Evolutionary conservation across 1,140 invertebrate species (phyloP).

Genomic region (Zelostemma sp.): DNA sequence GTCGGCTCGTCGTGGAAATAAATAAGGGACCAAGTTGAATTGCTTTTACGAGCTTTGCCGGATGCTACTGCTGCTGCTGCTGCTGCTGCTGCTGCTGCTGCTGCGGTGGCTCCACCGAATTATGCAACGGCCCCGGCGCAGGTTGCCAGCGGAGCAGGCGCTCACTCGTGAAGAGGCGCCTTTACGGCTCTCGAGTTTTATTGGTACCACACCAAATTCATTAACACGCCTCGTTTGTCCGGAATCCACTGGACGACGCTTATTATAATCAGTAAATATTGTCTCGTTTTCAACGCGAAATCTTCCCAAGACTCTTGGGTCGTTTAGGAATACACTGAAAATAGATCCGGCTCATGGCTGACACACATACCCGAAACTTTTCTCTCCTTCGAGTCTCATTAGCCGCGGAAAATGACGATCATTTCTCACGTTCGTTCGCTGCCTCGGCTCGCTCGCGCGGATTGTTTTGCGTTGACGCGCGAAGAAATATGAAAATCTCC

Average conservation of each 20-base stretch:
- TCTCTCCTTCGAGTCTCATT: background rate
- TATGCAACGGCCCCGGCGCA: slow-evolving; percentile 30
- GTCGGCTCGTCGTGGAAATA: slow-evolving; percentile 15
- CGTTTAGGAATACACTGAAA: too few species aligned
- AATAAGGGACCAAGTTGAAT: slow-evolving; percentile 20
- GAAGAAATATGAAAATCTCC: slow-evolving; percentile 3
- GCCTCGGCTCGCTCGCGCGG: too few species aligned
- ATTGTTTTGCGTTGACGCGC: background rate
- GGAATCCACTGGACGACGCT: slow-evolving; percentile 39
- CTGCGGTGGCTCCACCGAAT: slow-evolving; percentile 13
- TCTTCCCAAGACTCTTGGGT: too few species aligned
- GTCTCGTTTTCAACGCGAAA: background rate
- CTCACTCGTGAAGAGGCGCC: slow-evolving; percentile 54
- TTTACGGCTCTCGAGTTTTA: slow-evolving; percentile 53
- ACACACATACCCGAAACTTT: background rate
- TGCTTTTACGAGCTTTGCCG: slow-evolving; percentile 35
- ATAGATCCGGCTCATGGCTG: background rate
- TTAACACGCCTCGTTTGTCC: slow-evolving; percentile 58
- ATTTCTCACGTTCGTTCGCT: background rate
- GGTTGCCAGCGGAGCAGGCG: slow-evolving; percentile 46
- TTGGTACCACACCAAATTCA: slow-evolving; percentile 57
- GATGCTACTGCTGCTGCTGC: too few species aligned
- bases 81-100: too few species aligned
- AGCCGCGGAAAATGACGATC: background rate
- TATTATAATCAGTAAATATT: slow-evolving; percentile 49